Evolutionary conservation across 2,113 vertebrate species (phyloP), one percentile per base, ranked within the genome.

Genomic region (Channa maculata): DNA sequence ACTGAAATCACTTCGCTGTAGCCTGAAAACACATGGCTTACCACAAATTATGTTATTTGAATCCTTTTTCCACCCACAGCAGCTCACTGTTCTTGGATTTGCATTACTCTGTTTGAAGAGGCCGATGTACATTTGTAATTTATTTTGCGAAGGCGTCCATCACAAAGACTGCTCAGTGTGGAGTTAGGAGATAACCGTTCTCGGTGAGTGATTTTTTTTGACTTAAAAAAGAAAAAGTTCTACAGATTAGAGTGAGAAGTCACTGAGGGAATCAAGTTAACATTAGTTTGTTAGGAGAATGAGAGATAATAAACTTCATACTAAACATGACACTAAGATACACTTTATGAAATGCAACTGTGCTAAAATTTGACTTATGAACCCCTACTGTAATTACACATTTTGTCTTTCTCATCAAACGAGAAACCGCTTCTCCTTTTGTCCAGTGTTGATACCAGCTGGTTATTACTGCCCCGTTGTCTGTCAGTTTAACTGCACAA

Each of bases 171-270:
- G 3, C 44, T 11, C 48, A 38, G 52, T 39, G 24, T 45, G 39
- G 48, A 69, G 34, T 5, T 55, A 54, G 46, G 34, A 61, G 24
- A 43, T 34, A 34, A 39, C 10, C 3, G 38, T 33, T 52, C 8
- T 33, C 8, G 80, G 83, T 87, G 55, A 87, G 85, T 80, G 15
- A 12, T 8, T 46, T 9, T 49, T 36, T 72, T 59, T 48, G 4
- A 11, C 38, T 48, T 2, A 7, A 48, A n/a, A 14, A n/a, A 13
- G 5, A 4, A 7, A 24, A 24, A 24, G 10, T 58, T 65, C 43
- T 54, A 37, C 6, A 10, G 36, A 14, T 43, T 33, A 57, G 5
- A 48, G 5, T 33, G n/a, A 65, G 13, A 45, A 5, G 9, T 14
- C 4, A 11, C 5, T 14, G 3, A 37, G 48, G 6, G 53, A 43